Evolutionary conservation across 2,797 vertebrate species (phyloP).

Genomic region (Oryzias sinensis): DNA sequence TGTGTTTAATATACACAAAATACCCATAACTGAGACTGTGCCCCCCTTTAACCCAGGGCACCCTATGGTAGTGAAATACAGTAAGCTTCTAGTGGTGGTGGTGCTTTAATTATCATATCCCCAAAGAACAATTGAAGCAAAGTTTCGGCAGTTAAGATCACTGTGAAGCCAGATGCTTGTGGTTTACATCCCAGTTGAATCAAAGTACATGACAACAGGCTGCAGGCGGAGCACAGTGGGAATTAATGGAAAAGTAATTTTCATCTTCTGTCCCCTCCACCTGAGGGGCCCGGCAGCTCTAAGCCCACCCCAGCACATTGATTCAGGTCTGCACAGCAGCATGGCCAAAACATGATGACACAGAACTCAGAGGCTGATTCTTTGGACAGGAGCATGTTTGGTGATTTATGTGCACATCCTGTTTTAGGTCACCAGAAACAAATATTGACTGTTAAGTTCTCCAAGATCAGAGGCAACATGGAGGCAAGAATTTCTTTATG

Average conservation of each 20-base stretch:
- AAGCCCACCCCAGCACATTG: conserved; percentile 66
- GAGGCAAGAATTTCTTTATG: conserved; percentile 78
- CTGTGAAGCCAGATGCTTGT: conserved; percentile 30
- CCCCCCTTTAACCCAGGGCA: no score
- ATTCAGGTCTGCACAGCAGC: conserved; percentile 68
- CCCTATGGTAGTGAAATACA: no score
- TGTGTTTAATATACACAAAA: no score
- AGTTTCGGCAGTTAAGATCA: conserved; percentile 25
- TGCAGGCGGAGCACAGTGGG: conserved; percentile 36
- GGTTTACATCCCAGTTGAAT: conserved; percentile 32
- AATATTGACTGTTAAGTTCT: conserved; percentile 83
- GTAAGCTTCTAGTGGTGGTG: no score
- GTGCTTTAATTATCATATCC: no score
- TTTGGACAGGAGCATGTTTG: conserved; percentile 80
- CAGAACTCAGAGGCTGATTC: conserved; percentile 72
- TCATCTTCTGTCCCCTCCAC: conserved; percentile 36
- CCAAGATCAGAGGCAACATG: conserved; percentile 73
- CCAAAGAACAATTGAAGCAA: no score
- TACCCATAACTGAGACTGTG: no score
- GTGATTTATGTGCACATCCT: conserved; percentile 80
- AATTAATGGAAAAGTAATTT: conserved; percentile 68
- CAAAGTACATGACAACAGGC: conserved; percentile 35
- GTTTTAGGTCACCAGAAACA: conserved; percentile 73
- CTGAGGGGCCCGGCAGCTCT: conserved; percentile 37
- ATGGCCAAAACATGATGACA: conserved; percentile 78